Percentiles rank a stretch among this genome's conserved stretches.
Evolutionary conservation across 2,888 invertebrate genomes (phyloP).

Genomic region (Hypomecis punctinalis): DNA sequence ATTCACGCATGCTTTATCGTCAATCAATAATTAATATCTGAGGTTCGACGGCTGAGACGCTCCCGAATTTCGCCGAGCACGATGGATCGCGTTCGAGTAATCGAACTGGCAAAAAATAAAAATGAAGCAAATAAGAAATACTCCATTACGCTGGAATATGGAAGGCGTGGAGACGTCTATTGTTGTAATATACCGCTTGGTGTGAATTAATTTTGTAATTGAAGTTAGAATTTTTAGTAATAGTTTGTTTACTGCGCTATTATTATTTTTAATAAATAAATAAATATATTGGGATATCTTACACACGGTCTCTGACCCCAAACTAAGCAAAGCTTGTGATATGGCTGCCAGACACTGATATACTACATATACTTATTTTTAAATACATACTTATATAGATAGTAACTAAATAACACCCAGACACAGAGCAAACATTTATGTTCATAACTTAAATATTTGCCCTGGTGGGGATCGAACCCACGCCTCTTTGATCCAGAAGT

Average conservation of each 20-base stretch:
- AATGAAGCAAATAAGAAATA: slow-evolving; percentile 85
- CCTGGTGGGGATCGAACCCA: too few relatives aligned
- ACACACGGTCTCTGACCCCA: too few relatives aligned
- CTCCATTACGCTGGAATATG: slow-evolving; percentile 75
- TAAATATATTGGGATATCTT: too few relatives aligned
- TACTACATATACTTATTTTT: too few relatives aligned
- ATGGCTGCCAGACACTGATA: too few relatives aligned
- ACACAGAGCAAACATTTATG: too few relatives aligned
- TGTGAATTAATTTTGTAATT: background rate
- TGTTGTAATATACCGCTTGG: slow-evolving; percentile 3
- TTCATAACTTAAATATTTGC: too few relatives aligned
- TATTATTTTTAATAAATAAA: too few relatives aligned
- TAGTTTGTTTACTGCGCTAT: background rate
- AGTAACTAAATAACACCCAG: too few relatives aligned
- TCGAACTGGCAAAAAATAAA: slow-evolving; percentile 83
- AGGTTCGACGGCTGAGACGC: slow-evolving; percentile 78
- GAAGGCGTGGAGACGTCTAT: slow-evolving; percentile 63
- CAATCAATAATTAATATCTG: slow-evolving; percentile 85
- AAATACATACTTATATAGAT: too few relatives aligned
- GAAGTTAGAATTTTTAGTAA: background rate
- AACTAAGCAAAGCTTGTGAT: too few relatives aligned
- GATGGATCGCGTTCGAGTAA: slow-evolving; percentile 84
- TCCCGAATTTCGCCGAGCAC: slow-evolving; percentile 84
- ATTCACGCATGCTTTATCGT: slow-evolving; percentile 80
- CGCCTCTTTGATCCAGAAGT: too few relatives aligned